Base-by-base conservation (phyloP, 1,140 invertebrate species). In the Dinoponera quadriceps region DNA sequence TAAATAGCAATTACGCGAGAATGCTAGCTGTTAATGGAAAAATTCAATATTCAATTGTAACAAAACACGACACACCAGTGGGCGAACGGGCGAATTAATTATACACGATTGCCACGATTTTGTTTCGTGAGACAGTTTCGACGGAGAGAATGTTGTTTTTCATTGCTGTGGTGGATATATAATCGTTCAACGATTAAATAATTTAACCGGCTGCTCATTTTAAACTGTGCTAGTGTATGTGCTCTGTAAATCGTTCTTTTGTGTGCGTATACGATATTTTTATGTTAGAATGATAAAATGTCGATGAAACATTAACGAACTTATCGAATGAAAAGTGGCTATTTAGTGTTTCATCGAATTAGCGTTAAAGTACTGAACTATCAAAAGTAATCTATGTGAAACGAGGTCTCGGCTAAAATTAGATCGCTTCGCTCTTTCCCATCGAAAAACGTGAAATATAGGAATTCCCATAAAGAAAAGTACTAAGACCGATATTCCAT, bases 31-130 rank as follows among this genome's bases (percentile, higher is more conserved):
- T 78, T 87, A 87, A 87, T 87, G 81, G 86, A 87, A 87, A 87
- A 87, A 84, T 87, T 82, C 73, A 87, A 87, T 87, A 87, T 87
- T 87, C 74, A 86, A 62, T 51, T 68, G 68, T 59, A 75, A 87
- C 73, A 87, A 87, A 87, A 78, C 48, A 66, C 48, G 54, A 78
- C 7, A 49, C 74, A 66, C 72, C 69, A 59, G 48, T 63, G 49
- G 7, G 11, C 68, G 55, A 84, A 48, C 69, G 82, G 77, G 66
- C 77, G 72, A 87, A 81, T 87, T 87, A 87, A 87, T 87, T 87
- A 80, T 69, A 33, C 51, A 48, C 51, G 72, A 80, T 84, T 59
- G 18, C 49, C 73, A 71, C 75, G 48, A 55, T 73, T 80, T 71
- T n/a, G 63, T 44, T 44, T 44, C 38, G 38, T 11, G 38, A 80